A percentile compares a stretch with the other conserved stretches of the same genome.
Conservation (phyloP, 2,888 invertebrate genomes). For the Oxystoma pomonae region DNA sequence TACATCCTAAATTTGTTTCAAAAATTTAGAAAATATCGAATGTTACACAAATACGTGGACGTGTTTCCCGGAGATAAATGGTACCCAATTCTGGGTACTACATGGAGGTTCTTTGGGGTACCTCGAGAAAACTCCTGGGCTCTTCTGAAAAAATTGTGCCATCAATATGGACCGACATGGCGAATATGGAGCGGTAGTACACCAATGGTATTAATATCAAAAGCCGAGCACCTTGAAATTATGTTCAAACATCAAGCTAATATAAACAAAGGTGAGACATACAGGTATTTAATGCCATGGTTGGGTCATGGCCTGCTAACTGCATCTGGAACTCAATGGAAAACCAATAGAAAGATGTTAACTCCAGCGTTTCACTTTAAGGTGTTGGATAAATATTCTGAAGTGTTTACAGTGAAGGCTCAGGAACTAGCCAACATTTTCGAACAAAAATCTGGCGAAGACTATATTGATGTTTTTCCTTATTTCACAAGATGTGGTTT, state of each 20-base stretch:
- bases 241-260: not conserved
- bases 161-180: not conserved
- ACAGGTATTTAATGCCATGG: not conserved
- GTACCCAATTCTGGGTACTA: not conserved
- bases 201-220: not conserved
- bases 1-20: not conserved
- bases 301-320: not conserved
- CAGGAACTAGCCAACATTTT: conserved; percentile 30
- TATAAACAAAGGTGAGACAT: not conserved
- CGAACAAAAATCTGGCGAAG: conserved; percentile 25
- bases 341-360: conserved; percentile 13
- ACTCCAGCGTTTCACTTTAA: conserved; percentile 37
- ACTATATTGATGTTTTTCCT: conserved; percentile 37
- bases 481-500: conserved; percentile 35
- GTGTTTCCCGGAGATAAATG: not conserved
- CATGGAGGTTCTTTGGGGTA: not conserved
- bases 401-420: conserved; percentile 35
- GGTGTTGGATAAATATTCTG: conserved; percentile 35
- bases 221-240: not conserved
- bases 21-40: not conserved
- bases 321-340: not conserved
- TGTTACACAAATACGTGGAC: not conserved
- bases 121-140: not conserved
- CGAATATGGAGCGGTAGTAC: not conserved
- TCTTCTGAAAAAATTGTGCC: not conserved